Evolutionary conservation across 2,888 invertebrate species (phyloP).

Genomic region (Amblyteles armatorius): DNA sequence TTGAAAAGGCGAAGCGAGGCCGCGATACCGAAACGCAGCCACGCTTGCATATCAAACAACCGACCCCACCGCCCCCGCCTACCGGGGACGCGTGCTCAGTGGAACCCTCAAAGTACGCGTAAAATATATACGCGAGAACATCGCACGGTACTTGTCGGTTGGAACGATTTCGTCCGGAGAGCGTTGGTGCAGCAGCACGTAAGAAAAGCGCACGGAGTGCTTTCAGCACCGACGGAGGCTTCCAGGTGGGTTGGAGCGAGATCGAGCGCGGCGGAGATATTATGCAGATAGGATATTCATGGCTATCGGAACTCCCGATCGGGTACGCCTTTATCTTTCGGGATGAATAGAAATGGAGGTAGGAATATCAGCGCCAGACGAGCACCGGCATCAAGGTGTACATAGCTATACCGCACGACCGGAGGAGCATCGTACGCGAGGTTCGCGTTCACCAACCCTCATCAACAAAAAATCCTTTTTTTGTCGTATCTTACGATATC

Average conservation of each 20-base stretch:
- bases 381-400: conserved; percentile 18
- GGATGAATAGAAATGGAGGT: conserved; percentile 80
- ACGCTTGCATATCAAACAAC: conserved; percentile 52
- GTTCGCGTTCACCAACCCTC: background rate
- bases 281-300: conserved; percentile 82
- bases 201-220: background rate
- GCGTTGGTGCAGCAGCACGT: background rate
- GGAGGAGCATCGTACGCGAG: background rate
- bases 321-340: conserved; percentile 79
- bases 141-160: background rate
- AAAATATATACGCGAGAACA: conserved; percentile 8
- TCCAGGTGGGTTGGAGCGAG: conserved; percentile 4
- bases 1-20: conserved; percentile 5
- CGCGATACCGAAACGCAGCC: conserved; percentile 25
- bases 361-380: conserved; percentile 42
- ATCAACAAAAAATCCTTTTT: background rate
- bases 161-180: background rate
- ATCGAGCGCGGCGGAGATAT: conserved; percentile 67
- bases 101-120: conserved; percentile 8
- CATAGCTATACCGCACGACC: conserved; percentile 13
- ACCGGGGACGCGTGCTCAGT: background rate
- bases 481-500: background rate
- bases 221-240: background rate
- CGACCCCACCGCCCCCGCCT: background rate
- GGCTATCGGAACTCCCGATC: conserved; percentile 80